These are phyloP conservation scores for Octopus bimaculoides DNA, from an alignment of 1,140 invertebrate genomes.

Conservation along the genomic window DNA sequence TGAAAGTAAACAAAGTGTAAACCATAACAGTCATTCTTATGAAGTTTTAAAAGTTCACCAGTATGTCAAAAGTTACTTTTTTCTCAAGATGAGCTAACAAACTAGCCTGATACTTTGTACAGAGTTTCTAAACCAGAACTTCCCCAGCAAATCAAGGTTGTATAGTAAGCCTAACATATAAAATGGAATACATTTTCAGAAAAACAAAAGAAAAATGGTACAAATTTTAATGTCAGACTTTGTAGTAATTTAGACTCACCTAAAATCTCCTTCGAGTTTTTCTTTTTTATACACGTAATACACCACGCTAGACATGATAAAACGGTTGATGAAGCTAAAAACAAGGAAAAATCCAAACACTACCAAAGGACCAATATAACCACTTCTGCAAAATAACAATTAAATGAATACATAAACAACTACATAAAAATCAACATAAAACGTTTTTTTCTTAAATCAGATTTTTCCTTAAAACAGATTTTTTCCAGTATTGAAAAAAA, in stretches of 20 bases:
- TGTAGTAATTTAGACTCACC: slow-evolving; percentile 47
- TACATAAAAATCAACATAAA: too few species aligned
- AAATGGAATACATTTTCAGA: too few species aligned
- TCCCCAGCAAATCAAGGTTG: background rate
- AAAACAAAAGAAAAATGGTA: too few species aligned
- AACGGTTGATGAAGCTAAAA: slow-evolving; percentile 63
- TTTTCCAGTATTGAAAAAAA: background rate
- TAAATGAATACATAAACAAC: background rate
- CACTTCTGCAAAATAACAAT: slow-evolving; percentile 55
- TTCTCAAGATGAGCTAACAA: too few species aligned
- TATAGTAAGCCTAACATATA: too few species aligned
- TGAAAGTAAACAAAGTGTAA: too few species aligned
- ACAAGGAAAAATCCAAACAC: slow-evolving; percentile 64
- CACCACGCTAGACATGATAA: slow-evolving; percentile 66
- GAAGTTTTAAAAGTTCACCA: too few species aligned
- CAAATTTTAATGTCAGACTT: too few species aligned
- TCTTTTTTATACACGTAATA: slow-evolving; percentile 62
- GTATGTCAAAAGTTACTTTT: too few species aligned
- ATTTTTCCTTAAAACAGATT: too few species aligned
- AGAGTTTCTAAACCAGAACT: background rate
- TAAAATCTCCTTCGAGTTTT: slow-evolving; percentile 65
- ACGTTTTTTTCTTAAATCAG: too few species aligned
- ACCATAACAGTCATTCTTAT: too few species aligned
- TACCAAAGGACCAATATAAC: slow-evolving; percentile 63
- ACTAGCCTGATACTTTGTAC: background rate